Evolutionary conservation across 2,888 invertebrate genomes (phyloP).

Genomic region (Quadroppia sp.): DNA sequence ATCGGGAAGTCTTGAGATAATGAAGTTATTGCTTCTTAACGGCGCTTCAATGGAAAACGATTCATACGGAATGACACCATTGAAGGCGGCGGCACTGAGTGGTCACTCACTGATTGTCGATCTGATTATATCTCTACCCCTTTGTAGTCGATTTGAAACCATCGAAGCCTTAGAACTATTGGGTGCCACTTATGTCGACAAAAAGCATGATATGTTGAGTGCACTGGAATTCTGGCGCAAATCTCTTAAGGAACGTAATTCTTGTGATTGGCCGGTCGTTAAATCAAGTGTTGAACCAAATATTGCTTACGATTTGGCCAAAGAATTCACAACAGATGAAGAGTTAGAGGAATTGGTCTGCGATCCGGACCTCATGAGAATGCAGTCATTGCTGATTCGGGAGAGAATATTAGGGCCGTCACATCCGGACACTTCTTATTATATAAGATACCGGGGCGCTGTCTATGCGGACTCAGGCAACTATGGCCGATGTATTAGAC

Average conservation of each 20-base stretch:
- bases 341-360: constrained; percentile 78
- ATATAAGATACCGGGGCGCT: constrained; percentile 86
- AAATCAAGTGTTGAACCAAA: constrained; percentile 59
- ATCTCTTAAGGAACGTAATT: constrained; percentile 73
- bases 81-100: constrained; percentile 81
- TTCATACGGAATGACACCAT: constrained; percentile 92
- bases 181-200: constrained; percentile 95
- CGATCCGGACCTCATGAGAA: constrained; percentile 93
- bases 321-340: constrained; percentile 72
- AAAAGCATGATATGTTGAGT: constrained; percentile 85
- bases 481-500: constrained; percentile 78
- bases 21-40: constrained; percentile 77
- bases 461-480: constrained; percentile 93
- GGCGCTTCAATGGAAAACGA: constrained; percentile 91
- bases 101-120: constrained; percentile 91
- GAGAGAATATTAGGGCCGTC: constrained; percentile 85
- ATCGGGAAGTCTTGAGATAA: constrained; percentile 85
- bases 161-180: constrained; percentile 86
- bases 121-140: constrained; percentile 71
- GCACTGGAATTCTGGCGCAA: constrained; percentile 83
- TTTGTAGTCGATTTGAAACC: constrained; percentile 63
- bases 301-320: constrained; percentile 80
- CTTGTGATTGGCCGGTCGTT: constrained; percentile 52
- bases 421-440: constrained; percentile 95
- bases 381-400: constrained; percentile 79